Percentiles rank a stretch among this genome's conserved stretches.
Evolutionary conservation across 2,797 vertebrate genomes (phyloP).

Genomic region (Typhlichthys subterraneus): DNA sequence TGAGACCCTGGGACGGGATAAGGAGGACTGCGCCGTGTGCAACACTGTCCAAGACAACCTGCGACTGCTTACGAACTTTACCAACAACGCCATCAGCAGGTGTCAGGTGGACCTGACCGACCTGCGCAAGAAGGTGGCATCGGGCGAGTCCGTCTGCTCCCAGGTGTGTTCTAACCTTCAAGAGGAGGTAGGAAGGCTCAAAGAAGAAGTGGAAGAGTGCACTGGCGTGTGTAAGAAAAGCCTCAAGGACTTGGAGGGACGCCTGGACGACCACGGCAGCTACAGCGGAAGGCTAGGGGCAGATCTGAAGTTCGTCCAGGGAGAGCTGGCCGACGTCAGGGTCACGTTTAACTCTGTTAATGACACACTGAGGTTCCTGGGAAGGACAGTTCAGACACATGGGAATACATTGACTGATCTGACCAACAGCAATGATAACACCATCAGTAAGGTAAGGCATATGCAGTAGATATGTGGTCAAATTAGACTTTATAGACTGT

Average conservation of each 20-base stretch:
- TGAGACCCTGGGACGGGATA: slow-evolving; percentile 67
- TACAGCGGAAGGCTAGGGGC: slow-evolving; percentile 74
- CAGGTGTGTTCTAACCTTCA: slow-evolving; percentile 80
- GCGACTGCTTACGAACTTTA: slow-evolving; percentile 68
- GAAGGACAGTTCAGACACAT: slow-evolving; percentile 82
- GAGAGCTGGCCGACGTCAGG: slow-evolving; percentile 79
- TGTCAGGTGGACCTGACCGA: slow-evolving; percentile 69
- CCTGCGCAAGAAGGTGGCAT: slow-evolving; percentile 61
- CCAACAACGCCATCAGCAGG: slow-evolving; percentile 57
- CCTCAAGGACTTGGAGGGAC: slow-evolving; percentile 65
- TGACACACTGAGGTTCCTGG: slow-evolving; percentile 82
- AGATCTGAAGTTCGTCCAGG: slow-evolving; percentile 84
- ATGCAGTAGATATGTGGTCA: neutral
- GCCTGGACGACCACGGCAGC: slow-evolving; percentile 79
- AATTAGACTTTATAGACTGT: neutral
- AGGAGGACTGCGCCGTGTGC: slow-evolving; percentile 69
- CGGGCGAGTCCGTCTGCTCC: slow-evolving; percentile 72
- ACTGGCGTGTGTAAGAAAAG: slow-evolving; percentile 58
- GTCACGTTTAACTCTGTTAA: slow-evolving; percentile 83
- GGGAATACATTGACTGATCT: slow-evolving; percentile 77
- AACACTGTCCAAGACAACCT: slow-evolving; percentile 67
- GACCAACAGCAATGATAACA: slow-evolving; percentile 73
- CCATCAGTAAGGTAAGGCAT: slow-evolving; percentile 76
- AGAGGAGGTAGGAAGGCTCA: slow-evolving; percentile 77
- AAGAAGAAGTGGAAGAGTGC: slow-evolving; percentile 76